Conservation (phyloP, 2,113 vertebrate genomes). For the Sinocyclocheilus grahami region DNA sequence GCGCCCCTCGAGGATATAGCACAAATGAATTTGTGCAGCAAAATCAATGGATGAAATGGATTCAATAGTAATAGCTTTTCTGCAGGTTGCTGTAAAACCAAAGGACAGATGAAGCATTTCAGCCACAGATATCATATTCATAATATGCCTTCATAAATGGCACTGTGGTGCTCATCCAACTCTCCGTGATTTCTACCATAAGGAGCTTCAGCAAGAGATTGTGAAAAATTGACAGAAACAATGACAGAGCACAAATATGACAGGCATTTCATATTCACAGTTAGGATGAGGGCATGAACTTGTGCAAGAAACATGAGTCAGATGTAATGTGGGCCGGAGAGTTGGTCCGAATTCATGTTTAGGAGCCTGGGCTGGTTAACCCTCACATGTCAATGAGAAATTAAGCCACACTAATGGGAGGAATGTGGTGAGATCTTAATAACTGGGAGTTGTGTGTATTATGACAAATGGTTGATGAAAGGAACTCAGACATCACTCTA, state of each 20-base stretch:
- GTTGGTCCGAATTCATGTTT: not conserved
- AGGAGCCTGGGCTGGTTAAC: not conserved
- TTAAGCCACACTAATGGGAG: not conserved
- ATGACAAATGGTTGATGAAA: not conserved
- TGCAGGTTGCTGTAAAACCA: not conserved
- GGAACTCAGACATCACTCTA: not conserved
- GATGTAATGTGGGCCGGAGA: not conserved
- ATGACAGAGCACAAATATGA: not conserved
- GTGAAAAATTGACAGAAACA: not conserved
- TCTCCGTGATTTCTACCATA: not conserved
- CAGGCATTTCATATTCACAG: not conserved
- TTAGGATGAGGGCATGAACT: not conserved
- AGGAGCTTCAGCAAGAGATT: not conserved
- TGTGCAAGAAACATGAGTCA: not conserved
- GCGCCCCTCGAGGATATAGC: not conserved
- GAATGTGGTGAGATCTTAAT: constrained; percentile 1
- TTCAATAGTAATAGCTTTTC: not conserved
- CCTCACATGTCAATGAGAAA: not conserved
- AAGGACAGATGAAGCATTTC: not conserved
- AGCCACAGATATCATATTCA: not conserved
- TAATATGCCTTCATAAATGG: not conserved
- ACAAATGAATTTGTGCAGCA: not conserved
- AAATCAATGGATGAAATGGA: not conserved
- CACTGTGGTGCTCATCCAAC: not conserved
- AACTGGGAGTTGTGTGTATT: not conserved